Percentiles rank a stretch among this genome's conserved stretches.
Conservation (phyloP, 2,113 vertebrate species). For the Opisthocomus hoazin region DNA sequence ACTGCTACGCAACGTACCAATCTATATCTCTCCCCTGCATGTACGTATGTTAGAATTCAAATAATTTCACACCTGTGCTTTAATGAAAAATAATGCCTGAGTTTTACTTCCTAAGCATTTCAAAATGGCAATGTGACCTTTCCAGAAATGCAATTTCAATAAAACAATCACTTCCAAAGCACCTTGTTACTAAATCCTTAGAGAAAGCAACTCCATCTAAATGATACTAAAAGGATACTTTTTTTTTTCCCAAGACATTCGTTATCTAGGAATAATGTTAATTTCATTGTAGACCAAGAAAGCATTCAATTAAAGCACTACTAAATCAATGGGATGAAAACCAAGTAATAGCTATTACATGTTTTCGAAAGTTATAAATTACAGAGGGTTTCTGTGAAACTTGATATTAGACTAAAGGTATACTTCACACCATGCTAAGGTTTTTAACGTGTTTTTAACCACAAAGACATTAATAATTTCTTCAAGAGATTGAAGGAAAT, state of each 20-base stretch:
- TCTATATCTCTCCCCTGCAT: not conserved
- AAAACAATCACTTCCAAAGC: slow-evolving; percentile 15
- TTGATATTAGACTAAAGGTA: not conserved
- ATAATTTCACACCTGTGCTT: not conserved
- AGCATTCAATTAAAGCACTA: not conserved
- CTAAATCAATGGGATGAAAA: not conserved
- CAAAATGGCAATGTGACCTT: not conserved
- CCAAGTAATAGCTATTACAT: not conserved
- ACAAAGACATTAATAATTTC: not conserved
- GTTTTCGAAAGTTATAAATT: not conserved
- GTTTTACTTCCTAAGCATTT: slow-evolving; percentile 5
- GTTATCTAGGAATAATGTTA: not conserved
- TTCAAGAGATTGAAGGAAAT: not conserved
- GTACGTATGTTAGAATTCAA: not conserved
- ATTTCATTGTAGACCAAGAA: not conserved
- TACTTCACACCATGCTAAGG: not conserved
- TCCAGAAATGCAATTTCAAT: not conserved
- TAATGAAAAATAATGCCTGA: not conserved
- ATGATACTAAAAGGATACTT: not conserved
- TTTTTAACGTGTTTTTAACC: not conserved
- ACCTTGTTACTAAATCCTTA: not conserved
- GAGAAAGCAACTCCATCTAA: not conserved
- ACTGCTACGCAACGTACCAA: not conserved
- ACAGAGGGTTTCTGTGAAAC: not conserved
- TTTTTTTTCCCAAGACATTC: not conserved